Evolutionary conservation across 2,888 invertebrate genomes (phyloP), one percentile per base, ranked within the genome.

Genomic region (Steinernema scapterisci): DNA sequence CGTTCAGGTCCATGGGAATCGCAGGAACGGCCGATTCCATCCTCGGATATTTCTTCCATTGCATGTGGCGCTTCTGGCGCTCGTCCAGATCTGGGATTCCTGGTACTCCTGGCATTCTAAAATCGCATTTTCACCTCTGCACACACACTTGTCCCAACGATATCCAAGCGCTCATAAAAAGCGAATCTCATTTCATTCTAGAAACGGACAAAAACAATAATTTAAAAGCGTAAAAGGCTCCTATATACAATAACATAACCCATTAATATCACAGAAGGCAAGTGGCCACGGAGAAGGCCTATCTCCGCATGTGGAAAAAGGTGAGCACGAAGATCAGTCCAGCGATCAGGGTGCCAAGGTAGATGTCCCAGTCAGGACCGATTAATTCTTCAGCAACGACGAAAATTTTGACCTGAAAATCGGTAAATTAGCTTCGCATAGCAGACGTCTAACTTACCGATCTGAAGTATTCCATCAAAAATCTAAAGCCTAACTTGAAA

Each of bases 401-500:
- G 5, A 63, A 63, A n/a, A 63, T 21, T 31, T 63, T 63, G 1
- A 63, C 19, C 63, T 63, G n/a, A 27, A 63, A 63, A 1, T 2
- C 5, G 19, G 13, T 16, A 19, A 48, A 16, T 1, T 70, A 70
- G n/a, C 16, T 51, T 25, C n/a, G 16, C 13, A 73, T 3, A 48
- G 16, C 19, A 21, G 5, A 23, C 19, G 21, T n/a, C 45, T 1
- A 6, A 71, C 45, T 44, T 21, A 75, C 77, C 44, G 74, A 56
- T 43, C 70, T 19, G 23, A 85, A 46, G 38, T 79, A 77, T 25
- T 84, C 84, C 9, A 93, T 81, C 78, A 92, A 91, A 81, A 93
- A 93, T 73, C 93, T 89, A 31, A 94, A 84, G 80, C 92, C 92
- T 2, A 97, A 90, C 85, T 95, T 93, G 52, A 94, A 90, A 23